Evolutionary conservation across 2,797 vertebrate species (phyloP), one percentile per base, ranked within the genome.

Genomic region (Pogonophryne albipinna): DNA sequence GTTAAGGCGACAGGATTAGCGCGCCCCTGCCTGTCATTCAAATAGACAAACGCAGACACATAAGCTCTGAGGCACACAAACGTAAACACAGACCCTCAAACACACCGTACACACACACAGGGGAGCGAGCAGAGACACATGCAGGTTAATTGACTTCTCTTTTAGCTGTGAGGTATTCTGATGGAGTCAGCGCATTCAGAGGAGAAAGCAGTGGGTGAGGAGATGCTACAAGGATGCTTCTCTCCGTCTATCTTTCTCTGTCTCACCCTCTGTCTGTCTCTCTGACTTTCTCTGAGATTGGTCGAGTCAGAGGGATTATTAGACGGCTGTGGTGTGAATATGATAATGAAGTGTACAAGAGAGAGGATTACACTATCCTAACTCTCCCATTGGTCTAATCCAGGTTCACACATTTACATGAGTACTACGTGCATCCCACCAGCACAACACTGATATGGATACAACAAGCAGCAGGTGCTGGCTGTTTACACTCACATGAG

Each of bases 311-410:
- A 87, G 66, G 80, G 89, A 92, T 93, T 90, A 91, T 76, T 85
- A 78, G 82, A 90, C 81, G 80, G 85, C 70, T 75, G 58, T 68
- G 67, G 84, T 65, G 85, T 79, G 74, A 91, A 87, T 82, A 89
- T 89, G 88, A 91, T 92, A 92, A 92, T 92, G 85, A 84, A 84
- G 78, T 91, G 85, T 91, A 86, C 82, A 80, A 76, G 38, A 76
- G 82, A 90, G 84, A 89, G 91, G 90, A 91, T 93, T 92, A 92
- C 89, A 90, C 81, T 67, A 76, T 78, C 76, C 85, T 46, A 75
- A 80, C 81, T 78, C 85, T 86, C 86, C 87, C 89, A 85, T 86
- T 82, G 87, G 85, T 85, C 84, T 90, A 85, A 91, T 92, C 88
- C 89, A 82, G 82, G 80, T 82, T 85, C 76, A 70, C 4, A 44